A percentile compares a stretch with the other conserved stretches of the same genome.
Conservation (phyloP, 1,140 invertebrate genomes). For the Oreohelix idahoensis region DNA sequence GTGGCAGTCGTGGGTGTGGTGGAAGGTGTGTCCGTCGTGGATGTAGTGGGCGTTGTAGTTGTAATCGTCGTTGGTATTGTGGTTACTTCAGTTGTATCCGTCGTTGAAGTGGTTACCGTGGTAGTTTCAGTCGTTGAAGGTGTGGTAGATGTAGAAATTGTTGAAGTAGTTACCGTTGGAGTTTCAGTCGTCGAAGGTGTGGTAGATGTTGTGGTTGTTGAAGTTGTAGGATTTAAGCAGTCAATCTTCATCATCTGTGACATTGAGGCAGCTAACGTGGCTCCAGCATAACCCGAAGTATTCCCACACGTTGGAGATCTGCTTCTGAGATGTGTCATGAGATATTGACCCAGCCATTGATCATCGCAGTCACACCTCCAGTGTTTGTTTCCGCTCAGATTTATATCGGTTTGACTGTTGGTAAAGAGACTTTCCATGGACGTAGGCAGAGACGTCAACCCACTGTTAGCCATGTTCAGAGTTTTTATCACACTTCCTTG, state of each 20-base stretch:
- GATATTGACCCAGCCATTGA: constrained; percentile 53
- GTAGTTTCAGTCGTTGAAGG: constrained; percentile 2
- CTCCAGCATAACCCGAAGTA: constrained; percentile 11
- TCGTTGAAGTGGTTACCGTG: neutral
- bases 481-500: neutral
- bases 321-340: constrained; percentile 9
- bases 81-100: neutral
- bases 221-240: constrained; percentile 37
- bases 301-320: constrained; percentile 31
- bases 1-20: neutral
- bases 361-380: constrained; percentile 59
- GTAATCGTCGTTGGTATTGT: neutral
- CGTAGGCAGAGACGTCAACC: constrained; percentile 50
- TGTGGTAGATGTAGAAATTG: no score
- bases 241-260: constrained; percentile 34
- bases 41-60: neutral
- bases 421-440: constrained; percentile 44
- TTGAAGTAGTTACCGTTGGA: neutral
- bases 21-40: neutral
- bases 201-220: constrained; percentile 34
- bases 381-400: constrained; percentile 27
- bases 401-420: constrained; percentile 33
- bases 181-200: neutral
- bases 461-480: neutral
- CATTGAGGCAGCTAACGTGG: constrained; percentile 4